Percentiles rank a stretch among this genome's conserved stretches.
Evolutionary conservation across 1,140 invertebrate genomes (phyloP).

Genomic region (Drosophila asahinai): DNA sequence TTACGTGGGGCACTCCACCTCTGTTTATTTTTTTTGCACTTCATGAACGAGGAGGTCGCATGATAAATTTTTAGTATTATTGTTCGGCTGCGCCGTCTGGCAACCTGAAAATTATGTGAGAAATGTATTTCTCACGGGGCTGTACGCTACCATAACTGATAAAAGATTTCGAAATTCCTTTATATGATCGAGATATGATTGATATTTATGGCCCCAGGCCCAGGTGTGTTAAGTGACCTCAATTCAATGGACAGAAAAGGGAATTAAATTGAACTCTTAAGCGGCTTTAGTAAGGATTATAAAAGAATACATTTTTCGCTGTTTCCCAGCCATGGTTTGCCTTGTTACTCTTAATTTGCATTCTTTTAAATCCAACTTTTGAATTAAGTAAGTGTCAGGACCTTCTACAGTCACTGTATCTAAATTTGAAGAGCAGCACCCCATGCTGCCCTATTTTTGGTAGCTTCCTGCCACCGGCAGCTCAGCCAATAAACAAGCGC

Average conservation of each 20-base stretch:
- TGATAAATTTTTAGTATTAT: conserved; percentile 62
- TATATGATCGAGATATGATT: conserved; percentile 24
- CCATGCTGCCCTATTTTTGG: conserved; percentile 14
- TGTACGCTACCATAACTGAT: conserved; percentile 18
- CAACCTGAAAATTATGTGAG: conserved; percentile 52
- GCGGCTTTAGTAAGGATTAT: neutral
- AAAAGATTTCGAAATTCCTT: conserved; percentile 28
- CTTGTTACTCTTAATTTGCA: neutral
- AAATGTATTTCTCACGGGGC: conserved; percentile 12
- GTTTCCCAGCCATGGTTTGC: too few species aligned
- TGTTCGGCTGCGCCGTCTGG: conserved; percentile 31
- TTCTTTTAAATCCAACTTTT: too few species aligned
- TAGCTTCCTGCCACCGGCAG: conserved; percentile 19
- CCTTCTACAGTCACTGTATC: neutral
- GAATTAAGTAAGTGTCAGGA: neutral
- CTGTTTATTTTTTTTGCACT: conserved; percentile 13
- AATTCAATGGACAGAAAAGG: neutral
- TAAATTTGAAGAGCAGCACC: conserved; percentile 6
- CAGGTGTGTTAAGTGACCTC: conserved; percentile 32
- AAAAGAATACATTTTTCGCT: neutral
- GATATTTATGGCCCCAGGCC: conserved; percentile 29
- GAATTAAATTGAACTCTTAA: neutral
- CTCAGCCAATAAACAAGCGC: conserved; percentile 63
- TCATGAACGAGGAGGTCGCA: conserved; percentile 6
- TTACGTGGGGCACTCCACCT: conserved; percentile 1